Percentiles rank a stretch among this genome's conserved stretches.
phyloP scores from a whole-genome alignment of 2,888 invertebrate species.

The Noctua janthe region DNA sequence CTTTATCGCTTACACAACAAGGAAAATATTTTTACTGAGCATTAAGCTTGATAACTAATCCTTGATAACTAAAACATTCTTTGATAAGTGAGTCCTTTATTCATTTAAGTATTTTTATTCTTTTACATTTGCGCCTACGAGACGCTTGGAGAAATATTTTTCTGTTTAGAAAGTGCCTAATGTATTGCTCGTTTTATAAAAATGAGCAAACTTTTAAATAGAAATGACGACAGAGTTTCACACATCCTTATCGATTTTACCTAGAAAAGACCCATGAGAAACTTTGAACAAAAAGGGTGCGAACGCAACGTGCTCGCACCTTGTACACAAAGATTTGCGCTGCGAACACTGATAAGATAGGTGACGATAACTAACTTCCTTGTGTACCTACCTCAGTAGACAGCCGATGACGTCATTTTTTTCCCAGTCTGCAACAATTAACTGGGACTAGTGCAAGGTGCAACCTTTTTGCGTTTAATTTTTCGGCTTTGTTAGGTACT shows the following conservation, averaged over 20 bases:
- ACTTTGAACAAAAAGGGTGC: conserved; percentile 77
- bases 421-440: conserved; percentile 50
- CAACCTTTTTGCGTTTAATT: conserved; percentile 34
- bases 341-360: conserved; percentile 73
- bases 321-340: conserved; percentile 74
- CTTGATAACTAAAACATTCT: conserved; percentile 65
- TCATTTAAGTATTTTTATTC: conserved; percentile 17
- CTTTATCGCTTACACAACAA: conserved; percentile 53
- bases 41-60: conserved; percentile 53
- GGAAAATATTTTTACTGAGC: conserved; percentile 60
- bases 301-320: conserved; percentile 76
- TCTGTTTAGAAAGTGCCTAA: neutral
- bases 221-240: conserved; percentile 72
- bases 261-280: conserved; percentile 78
- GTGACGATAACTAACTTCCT: conserved; percentile 64
- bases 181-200: neutral
- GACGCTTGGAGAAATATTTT: neutral
- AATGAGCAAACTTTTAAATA: conserved; percentile 45
- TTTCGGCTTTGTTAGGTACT: conserved; percentile 25
- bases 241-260: conserved; percentile 82
- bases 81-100: conserved; percentile 47
- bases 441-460: conserved; percentile 1
- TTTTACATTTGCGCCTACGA: neutral
- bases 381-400: conserved; percentile 54
- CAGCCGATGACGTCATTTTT: conserved; percentile 62